phyloP scores from a whole-genome alignment of 2,113 vertebrate genomes.

The Stegastes partitus region DNA sequence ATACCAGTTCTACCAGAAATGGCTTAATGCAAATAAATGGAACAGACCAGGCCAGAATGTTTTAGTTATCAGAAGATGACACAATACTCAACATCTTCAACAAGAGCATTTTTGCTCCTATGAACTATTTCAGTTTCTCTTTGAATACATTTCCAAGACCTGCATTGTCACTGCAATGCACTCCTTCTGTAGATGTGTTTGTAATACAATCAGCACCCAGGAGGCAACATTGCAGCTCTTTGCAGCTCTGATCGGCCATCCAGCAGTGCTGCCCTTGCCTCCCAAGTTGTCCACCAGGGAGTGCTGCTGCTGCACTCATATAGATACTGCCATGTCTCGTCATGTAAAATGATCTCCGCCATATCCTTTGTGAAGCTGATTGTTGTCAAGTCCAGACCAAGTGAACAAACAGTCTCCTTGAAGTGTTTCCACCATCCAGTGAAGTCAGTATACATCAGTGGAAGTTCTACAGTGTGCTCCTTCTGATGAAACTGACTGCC shows the following conservation, averaged over 20 bases:
- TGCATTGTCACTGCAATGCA: neutral
- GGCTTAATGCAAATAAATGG: too few species aligned
- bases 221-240: neutral
- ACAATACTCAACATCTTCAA: too few species aligned
- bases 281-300: neutral
- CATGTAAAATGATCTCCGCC: neutral
- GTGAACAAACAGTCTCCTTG: neutral
- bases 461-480: neutral
- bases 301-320: neutral
- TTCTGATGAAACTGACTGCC: neutral
- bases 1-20: too few species aligned
- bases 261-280: neutral
- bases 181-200: neutral
- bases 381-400: neutral
- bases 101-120: neutral
- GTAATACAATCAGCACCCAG: neutral
- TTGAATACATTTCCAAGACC: neutral
- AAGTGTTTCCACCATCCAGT: neutral
- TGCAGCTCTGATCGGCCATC: constrained; percentile 29
- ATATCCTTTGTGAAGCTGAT: neutral
- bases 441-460: constrained; percentile 2
- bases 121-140: neutral
- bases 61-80: too few species aligned
- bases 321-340: constrained; percentile 3
- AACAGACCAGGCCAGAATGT: too few species aligned